Conservation (phyloP, 2,888 invertebrate genomes). For the Clusia tigrina region DNA sequence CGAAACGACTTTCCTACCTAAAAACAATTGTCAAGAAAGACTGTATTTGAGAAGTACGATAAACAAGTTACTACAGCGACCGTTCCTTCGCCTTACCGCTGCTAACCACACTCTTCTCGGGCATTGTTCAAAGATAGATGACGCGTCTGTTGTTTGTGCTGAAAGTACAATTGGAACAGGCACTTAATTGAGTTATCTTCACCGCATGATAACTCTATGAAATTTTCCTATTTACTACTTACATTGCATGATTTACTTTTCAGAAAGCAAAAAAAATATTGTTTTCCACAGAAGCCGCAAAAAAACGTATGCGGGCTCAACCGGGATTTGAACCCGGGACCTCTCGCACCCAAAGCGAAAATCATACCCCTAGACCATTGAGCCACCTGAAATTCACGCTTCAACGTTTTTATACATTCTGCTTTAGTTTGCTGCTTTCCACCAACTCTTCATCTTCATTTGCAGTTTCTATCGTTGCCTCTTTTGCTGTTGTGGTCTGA, state of each 20-base stretch:
- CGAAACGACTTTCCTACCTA: too few species aligned
- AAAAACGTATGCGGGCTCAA: constrained; percentile 53
- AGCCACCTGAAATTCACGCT: constrained; percentile 50
- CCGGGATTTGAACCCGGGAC: constrained; percentile 65
- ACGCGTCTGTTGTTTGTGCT: not conserved
- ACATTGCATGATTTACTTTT: not conserved
- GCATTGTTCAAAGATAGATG: too few species aligned
- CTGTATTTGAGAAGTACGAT: too few species aligned
- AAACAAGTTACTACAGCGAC: too few species aligned
- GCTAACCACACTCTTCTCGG: too few species aligned
- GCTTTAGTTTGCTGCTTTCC: not conserved
- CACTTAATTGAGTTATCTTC: not conserved
- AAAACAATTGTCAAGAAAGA: too few species aligned
- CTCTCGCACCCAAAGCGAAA: constrained; percentile 65
- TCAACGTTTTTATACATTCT: not conserved
- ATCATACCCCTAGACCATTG: constrained; percentile 64
- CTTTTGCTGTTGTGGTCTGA: not conserved
- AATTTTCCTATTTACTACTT: not conserved
- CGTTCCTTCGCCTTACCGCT: too few species aligned
- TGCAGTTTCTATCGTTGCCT: not conserved
- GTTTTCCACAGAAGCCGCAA: constrained; percentile 29
- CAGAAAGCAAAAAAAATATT: constrained; percentile 18
- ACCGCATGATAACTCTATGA: not conserved
- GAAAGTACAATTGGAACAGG: not conserved
- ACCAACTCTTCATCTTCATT: not conserved